A percentile compares a stretch with the other conserved stretches of the same genome.
These are phyloP conservation scores for Sepiola atlantica DNA, from an alignment of 2,888 invertebrate genomes.

Conservation along the genomic window DNA sequence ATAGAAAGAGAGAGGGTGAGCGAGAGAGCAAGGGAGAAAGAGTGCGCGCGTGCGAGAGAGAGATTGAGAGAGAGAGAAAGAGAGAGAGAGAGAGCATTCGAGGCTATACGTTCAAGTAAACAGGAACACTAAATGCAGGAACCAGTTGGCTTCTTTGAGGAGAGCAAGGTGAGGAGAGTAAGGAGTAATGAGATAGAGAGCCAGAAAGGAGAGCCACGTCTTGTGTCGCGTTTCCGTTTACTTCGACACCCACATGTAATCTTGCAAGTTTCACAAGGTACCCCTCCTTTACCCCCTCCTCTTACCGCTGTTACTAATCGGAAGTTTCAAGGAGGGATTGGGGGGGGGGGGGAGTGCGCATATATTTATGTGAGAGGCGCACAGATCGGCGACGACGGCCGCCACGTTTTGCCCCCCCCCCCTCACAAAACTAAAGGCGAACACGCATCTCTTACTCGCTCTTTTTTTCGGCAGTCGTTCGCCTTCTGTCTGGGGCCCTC, in stretches of 20 bases:
- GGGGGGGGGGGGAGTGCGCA: too few relatives aligned
- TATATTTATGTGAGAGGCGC: constrained; percentile 16
- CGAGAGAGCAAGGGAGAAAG: background rate
- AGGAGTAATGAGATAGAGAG: background rate
- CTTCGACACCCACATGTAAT: background rate
- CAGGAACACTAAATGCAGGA: background rate
- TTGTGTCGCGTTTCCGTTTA: background rate
- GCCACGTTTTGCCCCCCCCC: background rate
- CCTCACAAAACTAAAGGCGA: background rate
- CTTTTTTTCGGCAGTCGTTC: constrained; percentile 19
- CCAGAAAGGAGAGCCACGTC: background rate
- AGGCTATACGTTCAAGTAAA: background rate
- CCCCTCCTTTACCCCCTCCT: background rate
- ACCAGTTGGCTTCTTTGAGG: background rate
- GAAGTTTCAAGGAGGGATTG: constrained; percentile 8
- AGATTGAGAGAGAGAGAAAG: background rate
- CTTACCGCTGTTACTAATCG: background rate
- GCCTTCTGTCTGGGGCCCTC: background rate
- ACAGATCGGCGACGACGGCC: background rate
- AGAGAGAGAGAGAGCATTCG: background rate
- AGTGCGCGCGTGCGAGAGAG: background rate
- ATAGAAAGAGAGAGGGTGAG: background rate
- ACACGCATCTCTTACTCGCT: background rate
- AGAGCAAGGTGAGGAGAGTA: background rate
- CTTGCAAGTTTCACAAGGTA: background rate